Base-by-base conservation (phyloP, 2,888 invertebrate species). In the Coleophora flavipennella region DNA sequence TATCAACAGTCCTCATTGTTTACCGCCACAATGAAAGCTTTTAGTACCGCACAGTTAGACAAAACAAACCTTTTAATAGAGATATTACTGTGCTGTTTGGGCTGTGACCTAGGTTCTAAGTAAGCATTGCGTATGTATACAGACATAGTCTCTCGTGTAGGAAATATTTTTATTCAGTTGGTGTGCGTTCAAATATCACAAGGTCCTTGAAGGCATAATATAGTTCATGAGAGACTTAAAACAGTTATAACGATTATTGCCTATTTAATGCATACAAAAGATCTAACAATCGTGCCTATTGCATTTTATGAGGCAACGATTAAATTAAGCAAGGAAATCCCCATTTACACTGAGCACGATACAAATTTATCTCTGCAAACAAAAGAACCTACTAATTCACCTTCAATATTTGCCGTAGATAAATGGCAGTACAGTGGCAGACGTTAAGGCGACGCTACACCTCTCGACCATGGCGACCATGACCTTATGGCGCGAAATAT, bases 381-480 rank as follows among this genome's bases (percentile, higher is more conserved):
- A 78, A 62, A 62, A 58, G 68, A 65, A 67, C 72, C 71, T 75
- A 73, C 62, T 62, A 62, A 75, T 70, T 69, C 67, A 66, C 66
- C 63, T 71, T 63, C 66, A 78, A 77, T 79, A 76, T 83, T 81
- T 76, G 62, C 60, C 44, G 39, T 53, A 77, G 81, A 80, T 81
- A 78, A 75, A 67, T 68, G 67, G 60, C 64, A 60, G 61, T 49
- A 63, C 70, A 60, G 71, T 66, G 66, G 74, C 67, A 62, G 57
- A 62, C 59, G 54, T 54, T 67, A n/a, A n/a, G n/a, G n/a, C n/a
- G n/a, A n/a, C n/a, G n/a, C n/a, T n/a, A n/a, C n/a, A n/a, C n/a
- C n/a, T n/a, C n/a, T n/a, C n/a, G n/a, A n/a, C n/a, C n/a, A n/a
- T n/a, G n/a, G n/a, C n/a, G n/a, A n/a, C n/a, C n/a, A n/a, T n/a